phyloP scores from a whole-genome alignment of 2,888 invertebrate genomes.

The Sclerodermus sp. region DNA sequence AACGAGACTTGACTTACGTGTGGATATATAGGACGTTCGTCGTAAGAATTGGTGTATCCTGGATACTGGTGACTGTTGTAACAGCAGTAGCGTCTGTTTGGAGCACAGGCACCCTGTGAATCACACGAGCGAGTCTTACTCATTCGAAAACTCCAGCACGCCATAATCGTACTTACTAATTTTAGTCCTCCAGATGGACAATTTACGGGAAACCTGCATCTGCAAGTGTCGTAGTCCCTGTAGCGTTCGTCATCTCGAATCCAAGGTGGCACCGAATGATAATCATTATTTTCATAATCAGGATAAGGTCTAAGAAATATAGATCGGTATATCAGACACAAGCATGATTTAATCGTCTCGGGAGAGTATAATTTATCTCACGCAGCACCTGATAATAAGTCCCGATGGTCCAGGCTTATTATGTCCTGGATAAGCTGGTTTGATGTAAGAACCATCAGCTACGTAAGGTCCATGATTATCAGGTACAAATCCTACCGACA shows the following conservation, averaged over 20 bases:
- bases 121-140: no score
- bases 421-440: constrained; percentile 27
- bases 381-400: constrained; percentile 52
- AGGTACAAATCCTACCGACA: constrained; percentile 25
- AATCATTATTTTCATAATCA: not conserved
- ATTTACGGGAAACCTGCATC: constrained; percentile 62
- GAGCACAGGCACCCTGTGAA: constrained; percentile 66
- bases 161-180: constrained; percentile 54
- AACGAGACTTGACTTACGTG: constrained; percentile 10
- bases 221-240: constrained; percentile 54
- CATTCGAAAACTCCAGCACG: no score
- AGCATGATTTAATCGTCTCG: no score
- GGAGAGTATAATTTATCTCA: no score
- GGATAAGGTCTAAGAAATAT: no score
- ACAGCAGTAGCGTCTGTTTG: constrained; percentile 68
- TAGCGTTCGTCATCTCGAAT: constrained; percentile 41
- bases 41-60: constrained; percentile 1
- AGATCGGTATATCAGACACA: no score
- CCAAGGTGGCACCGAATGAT: constrained; percentile 52
- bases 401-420: constrained; percentile 62
- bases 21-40: constrained; percentile 24
- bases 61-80: constrained; percentile 56
- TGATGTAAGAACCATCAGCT: constrained; percentile 42
- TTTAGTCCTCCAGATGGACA: constrained; percentile 61
- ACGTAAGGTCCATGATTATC: constrained; percentile 40